A percentile compares a stretch with the other conserved stretches of the same genome.
Evolutionary conservation across 2,888 invertebrate genomes (phyloP).

Genomic region (Folsomia candida): DNA sequence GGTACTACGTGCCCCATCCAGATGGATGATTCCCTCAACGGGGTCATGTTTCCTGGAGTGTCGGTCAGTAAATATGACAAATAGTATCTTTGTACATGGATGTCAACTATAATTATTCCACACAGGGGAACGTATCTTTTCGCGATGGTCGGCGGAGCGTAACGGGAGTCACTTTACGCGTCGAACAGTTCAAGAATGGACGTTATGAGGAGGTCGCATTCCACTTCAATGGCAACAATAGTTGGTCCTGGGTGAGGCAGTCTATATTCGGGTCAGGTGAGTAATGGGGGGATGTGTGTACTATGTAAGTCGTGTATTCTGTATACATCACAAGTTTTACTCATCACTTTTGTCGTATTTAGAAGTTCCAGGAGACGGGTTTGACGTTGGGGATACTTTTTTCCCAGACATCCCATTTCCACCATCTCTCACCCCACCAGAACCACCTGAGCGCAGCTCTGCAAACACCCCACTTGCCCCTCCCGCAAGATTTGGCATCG

Average conservation of each 20-base stretch:
- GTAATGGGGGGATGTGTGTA: neutral
- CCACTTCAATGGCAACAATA: neutral
- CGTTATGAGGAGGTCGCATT: neutral
- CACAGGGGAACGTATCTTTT: neutral
- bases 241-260: neutral
- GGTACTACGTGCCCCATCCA: neutral
- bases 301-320: neutral
- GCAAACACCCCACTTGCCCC: no score
- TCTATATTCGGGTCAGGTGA: neutral
- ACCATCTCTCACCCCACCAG: neutral
- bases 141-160: neutral
- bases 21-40: neutral
- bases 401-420: neutral
- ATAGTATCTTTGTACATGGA: neutral
- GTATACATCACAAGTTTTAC: no score
- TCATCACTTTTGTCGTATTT: no score
- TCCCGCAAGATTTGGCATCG: no score
- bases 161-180: neutral
- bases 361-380: neutral
- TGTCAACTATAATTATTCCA: neutral
- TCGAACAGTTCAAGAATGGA: neutral
- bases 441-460: neutral
- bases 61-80: neutral
- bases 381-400: neutral
- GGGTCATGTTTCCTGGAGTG: neutral